A percentile compares a stretch with the other conserved stretches of the same genome.
Conservation (phyloP, 2,113 vertebrate species). For the Dasyornis broadbenti region DNA sequence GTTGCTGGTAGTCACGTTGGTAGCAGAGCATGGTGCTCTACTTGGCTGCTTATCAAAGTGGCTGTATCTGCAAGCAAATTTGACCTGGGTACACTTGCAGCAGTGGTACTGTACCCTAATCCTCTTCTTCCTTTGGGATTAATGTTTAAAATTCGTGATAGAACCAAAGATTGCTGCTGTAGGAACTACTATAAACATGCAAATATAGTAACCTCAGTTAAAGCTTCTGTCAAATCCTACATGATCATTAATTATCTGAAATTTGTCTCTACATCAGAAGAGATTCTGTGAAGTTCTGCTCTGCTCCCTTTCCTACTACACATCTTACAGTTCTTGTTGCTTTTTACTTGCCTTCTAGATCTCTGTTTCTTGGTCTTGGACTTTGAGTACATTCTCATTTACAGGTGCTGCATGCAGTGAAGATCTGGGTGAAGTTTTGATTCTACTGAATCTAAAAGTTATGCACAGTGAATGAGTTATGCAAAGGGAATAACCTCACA, state of each 20-base stretch:
- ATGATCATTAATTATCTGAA: neutral
- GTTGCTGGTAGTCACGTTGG: too few species aligned
- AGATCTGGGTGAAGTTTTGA: neutral
- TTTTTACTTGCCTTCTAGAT: neutral
- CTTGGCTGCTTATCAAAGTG: neutral
- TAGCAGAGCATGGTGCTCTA: neutral
- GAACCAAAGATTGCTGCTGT: neutral
- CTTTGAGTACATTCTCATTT: neutral
- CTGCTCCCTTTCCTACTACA: neutral
- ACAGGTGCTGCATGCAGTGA: neutral
- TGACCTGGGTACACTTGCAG: neutral
- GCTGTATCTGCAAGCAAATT: neutral
- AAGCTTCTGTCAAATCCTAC: neutral
- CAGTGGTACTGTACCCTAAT: neutral
- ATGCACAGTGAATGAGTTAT: neutral
- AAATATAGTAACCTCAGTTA: neutral
- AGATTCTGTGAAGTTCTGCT: neutral
- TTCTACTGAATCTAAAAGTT: neutral
- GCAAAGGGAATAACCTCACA: neutral
- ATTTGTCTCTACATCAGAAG: neutral
- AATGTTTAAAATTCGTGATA: neutral
- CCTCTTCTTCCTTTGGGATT: neutral
- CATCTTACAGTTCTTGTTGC: neutral
- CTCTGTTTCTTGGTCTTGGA: neutral
- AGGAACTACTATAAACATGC: neutral